Evolutionary conservation across 2,113 vertebrate species (phyloP).

Genomic region (Struthio camelus): DNA sequence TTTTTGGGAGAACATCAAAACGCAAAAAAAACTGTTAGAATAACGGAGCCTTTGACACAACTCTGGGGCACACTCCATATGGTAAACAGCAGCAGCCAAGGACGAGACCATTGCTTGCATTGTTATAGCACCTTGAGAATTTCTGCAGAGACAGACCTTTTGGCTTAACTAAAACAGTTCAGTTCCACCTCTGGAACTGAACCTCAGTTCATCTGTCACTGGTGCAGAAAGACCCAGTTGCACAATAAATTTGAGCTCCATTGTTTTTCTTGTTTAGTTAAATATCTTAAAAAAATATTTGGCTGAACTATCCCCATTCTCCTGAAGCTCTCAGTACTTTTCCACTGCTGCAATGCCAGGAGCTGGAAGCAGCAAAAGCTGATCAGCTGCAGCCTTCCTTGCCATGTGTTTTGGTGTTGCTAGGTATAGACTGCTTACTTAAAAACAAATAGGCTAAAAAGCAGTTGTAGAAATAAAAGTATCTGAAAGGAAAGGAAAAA

Average conservation of each 20-base stretch:
- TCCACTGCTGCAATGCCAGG: conserved; percentile 59
- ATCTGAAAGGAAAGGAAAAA: neutral
- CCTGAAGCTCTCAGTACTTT: conserved; percentile 68
- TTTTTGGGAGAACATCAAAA: conserved; percentile 52
- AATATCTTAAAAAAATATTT: conserved; percentile 59
- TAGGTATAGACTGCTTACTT: conserved; percentile 27
- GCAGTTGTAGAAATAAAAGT: neutral
- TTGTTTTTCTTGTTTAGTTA: conserved; percentile 59
- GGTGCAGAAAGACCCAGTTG: conserved; percentile 47
- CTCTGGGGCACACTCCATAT: neutral
- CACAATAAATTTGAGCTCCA: conserved; percentile 37
- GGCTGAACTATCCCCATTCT: conserved; percentile 64
- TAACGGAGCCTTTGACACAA: conserved; percentile 36
- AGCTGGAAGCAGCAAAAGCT: conserved; percentile 51
- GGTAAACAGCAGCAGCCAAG: neutral
- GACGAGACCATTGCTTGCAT: neutral
- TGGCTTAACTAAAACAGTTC: neutral
- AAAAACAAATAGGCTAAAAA: neutral
- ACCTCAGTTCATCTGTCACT: conserved; percentile 8
- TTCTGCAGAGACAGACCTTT: conserved; percentile 13
- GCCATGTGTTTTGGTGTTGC: neutral
- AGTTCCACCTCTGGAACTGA: conserved; percentile 19
- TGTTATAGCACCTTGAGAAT: conserved; percentile 8
- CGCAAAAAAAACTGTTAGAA: conserved; percentile 2
- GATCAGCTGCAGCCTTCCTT: conserved; percentile 8